Base-by-base conservation (phyloP, 1,140 invertebrate species). In the Drosophila tristis region DNA sequence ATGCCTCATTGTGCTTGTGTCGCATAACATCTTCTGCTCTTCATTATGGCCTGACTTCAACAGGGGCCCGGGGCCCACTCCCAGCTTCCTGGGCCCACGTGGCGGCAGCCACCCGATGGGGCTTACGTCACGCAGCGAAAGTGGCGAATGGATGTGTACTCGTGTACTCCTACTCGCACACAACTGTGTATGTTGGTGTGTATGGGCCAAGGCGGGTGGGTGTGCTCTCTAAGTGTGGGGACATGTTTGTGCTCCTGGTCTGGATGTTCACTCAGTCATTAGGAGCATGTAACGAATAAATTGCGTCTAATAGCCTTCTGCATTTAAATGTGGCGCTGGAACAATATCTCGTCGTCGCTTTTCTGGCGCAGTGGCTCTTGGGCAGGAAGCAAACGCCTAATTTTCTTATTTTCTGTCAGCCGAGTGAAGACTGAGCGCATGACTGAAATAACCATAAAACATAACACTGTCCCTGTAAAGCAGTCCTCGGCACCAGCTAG, bases 21-120 rank as follows among this genome's bases (percentile, higher is more conserved):
- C 29, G 70, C 57, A 26, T 60, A 35, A 66, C 63, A 58, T 74
- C 56, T 71, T 78, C 49, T 76, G 61, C 64, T 78, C 60, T 55
- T 59, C 76, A 72, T 72, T 79, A 65, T 73, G 55, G 65, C 71
- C 39, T 49, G 45, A 55, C 54, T 47, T 76, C 23, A 51, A 15
- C 42, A 16, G 70, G 47, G 43, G 65, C 48, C 11, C 29, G 7
- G 7, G 29, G 0, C 55, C 55, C 42, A 67, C 44, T 62, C 53
- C 16, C 35, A 25, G 25, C 29, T 29, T 4, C 29, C 45, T 1
- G 35, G 35, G 11, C 8, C 23, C 43, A 71, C 29, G 35, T 39
- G n/a, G 26, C 16, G 45, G 51, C 42, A 55, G 50, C 25, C 56
- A 55, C 31, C 29, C 74, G 39, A 44, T 8, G 44, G 11, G 49